A percentile compares a stretch with the other conserved stretches of the same genome.
Conservation (phyloP, 2,888 invertebrate genomes). For the Tetramorium bicarinatum region DNA sequence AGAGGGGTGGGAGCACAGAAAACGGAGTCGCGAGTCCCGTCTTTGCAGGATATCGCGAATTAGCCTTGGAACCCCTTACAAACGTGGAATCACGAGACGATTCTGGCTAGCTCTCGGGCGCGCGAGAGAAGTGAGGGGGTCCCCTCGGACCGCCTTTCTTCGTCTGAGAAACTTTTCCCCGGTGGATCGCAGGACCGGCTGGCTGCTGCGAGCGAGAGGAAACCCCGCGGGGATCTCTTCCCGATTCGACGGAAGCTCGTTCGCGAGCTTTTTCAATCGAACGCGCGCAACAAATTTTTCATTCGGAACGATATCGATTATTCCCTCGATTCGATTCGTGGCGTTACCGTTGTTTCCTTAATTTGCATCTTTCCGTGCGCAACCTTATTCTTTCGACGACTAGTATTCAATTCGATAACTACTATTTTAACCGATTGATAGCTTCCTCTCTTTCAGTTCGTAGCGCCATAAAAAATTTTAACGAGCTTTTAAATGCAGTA, state of each 20-base stretch:
- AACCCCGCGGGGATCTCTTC: background rate
- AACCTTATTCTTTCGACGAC: background rate
- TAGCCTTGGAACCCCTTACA: constrained; percentile 63
- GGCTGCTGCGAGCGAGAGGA: background rate
- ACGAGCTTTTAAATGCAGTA: background rate
- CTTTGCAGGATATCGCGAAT: constrained; percentile 64
- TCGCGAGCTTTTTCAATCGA: background rate
- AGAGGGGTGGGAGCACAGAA: background rate
- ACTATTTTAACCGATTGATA: background rate
- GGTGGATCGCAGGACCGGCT: constrained; percentile 10
- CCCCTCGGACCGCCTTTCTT: constrained; percentile 28
- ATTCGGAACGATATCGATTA: background rate
- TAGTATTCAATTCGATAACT: background rate
- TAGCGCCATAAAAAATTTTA: background rate
- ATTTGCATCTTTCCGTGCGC: background rate
- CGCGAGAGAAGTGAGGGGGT: background rate
- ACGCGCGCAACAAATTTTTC: background rate
- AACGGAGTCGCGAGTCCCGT: constrained; percentile 2
- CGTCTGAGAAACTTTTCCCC: constrained; percentile 37
- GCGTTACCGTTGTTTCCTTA: background rate
- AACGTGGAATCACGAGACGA: constrained; percentile 50
- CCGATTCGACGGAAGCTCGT: background rate
- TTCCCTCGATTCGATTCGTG: background rate
- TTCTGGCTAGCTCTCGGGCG: constrained; percentile 1
- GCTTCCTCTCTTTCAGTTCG: background rate